Evolutionary conservation across 2,797 vertebrate species (phyloP).

Genomic region (Lacerta viridis): DNA sequence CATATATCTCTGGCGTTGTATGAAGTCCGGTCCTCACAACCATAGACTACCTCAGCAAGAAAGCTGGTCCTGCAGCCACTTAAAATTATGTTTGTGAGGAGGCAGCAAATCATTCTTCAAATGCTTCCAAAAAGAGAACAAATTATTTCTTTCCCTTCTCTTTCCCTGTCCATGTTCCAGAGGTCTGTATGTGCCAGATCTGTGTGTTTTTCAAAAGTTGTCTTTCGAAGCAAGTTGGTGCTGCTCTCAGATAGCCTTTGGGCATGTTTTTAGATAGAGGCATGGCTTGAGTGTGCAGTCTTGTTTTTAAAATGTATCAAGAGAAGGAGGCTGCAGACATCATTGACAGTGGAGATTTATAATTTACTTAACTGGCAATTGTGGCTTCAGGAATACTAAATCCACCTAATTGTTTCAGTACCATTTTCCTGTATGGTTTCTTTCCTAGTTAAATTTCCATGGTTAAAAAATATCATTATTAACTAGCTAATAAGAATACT

Average conservation of each 20-base stretch:
- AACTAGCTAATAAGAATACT: slow-evolving; percentile 66
- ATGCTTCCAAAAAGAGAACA: not conserved
- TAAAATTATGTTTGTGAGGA: not conserved
- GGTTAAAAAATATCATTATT: slow-evolving; percentile 53
- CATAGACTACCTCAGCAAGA: too few relatives aligned
- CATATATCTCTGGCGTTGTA: not conserved
- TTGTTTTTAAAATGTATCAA: not conserved
- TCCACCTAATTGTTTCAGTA: slow-evolving; percentile 57
- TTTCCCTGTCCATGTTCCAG: not conserved
- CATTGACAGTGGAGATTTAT: slow-evolving; percentile 40
- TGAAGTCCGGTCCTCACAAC: not conserved
- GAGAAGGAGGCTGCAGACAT: not conserved
- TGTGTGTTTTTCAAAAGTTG: not conserved
- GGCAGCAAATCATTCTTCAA: not conserved
- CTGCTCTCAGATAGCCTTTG: not conserved
- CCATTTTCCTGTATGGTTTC: slow-evolving; percentile 44
- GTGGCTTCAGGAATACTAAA: slow-evolving; percentile 57
- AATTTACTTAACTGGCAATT: slow-evolving; percentile 32
- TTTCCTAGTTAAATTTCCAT: slow-evolving; percentile 56
- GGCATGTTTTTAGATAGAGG: not conserved
- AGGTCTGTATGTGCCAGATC: not conserved
- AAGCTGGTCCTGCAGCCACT: not conserved
- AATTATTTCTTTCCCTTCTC: not conserved
- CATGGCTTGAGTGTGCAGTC: not conserved
- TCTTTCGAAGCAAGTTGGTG: not conserved